Base-by-base conservation (phyloP, 92 coral and sea anemone genomes). In the Meandrina meandrites region DNA sequence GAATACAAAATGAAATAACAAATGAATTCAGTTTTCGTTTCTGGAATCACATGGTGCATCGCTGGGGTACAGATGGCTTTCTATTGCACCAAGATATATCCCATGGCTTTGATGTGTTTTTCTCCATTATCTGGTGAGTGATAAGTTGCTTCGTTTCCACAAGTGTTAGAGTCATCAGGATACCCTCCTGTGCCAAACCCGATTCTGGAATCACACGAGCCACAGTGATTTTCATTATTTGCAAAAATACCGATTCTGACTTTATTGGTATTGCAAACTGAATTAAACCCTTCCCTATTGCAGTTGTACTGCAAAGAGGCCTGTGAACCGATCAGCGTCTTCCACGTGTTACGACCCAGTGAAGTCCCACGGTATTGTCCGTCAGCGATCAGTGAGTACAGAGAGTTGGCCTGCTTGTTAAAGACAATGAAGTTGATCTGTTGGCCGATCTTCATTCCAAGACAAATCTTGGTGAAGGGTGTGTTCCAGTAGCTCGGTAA, bases 311-410 rank as follows among this genome's bases (percentile, higher is more conserved):
- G 88, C 31, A 85, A 14, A 3, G 82, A 85, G 31, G 82, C 75
- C 19, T 78, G 0, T 0, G 82, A 75, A 21, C 86, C 79, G 48
- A 85, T 76, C 58, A 85, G 75, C 16, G 47, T 24, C 45, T 85
- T 85, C 88, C 88, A 85, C 42, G 37, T 76, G 81, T 36, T 22
- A 58, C 88, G 88, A 18, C 60, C 81, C 31, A 85, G 82, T 36
- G 82, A 85, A 21, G 88, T 85, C 48, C 66, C 42, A 37, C 82
- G 88, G 75, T 75, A 75, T 12, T 17, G n/a, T 11, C 82, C 88
- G 34, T 76, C 88, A 27, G 82, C 64, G 76, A 85, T 76, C 32
- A 85, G 88, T 13, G 88, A 85, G 75, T 50, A 76, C 75, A 85
- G 76, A n/a, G 88, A 85, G 54, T 14, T 42, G 8, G 50, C 88